A percentile compares a stretch with the other conserved stretches of the same genome.
These are phyloP conservation scores for Drosophila malerkotliana DNA, from an alignment of 1,140 invertebrate species.

Conservation along the genomic window DNA sequence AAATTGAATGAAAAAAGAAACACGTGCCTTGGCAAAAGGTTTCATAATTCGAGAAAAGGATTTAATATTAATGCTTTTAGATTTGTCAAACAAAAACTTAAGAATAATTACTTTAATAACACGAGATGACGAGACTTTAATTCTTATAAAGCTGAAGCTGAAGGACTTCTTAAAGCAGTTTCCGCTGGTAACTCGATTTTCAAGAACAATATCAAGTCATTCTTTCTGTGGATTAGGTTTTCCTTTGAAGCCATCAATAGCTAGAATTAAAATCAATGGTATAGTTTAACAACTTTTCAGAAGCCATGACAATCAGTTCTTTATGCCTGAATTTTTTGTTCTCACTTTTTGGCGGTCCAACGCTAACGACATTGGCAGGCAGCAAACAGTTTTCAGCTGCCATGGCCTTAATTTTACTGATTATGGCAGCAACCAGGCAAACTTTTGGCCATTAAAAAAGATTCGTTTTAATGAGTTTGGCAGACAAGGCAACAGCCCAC, in stretches of 20 bases:
- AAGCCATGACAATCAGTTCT: conserved; percentile 11
- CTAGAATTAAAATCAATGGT: conserved; percentile 14
- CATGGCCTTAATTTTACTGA: conserved; percentile 79
- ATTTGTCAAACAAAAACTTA: too few species aligned
- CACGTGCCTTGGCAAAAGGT: too few species aligned
- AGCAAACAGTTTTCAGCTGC: conserved; percentile 65
- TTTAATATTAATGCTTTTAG: too few species aligned
- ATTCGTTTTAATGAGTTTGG: conserved; percentile 81
- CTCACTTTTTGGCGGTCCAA: conserved; percentile 38
- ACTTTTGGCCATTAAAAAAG: conserved; percentile 80
- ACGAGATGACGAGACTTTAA: too few species aligned
- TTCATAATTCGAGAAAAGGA: not conserved
- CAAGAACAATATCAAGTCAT: not conserved
- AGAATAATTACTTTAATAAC: too few species aligned
- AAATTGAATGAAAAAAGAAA: not conserved
- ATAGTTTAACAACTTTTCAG: conserved; percentile 20
- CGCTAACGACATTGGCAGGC: conserved; percentile 74
- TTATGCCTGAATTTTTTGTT: conserved; percentile 35
- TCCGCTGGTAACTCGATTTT: not conserved
- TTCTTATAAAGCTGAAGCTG: not conserved
- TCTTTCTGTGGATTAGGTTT: not conserved
- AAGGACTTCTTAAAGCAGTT: not conserved
- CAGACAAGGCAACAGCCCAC: conserved; percentile 56
- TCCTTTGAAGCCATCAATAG: conserved; percentile 12
- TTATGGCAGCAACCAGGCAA: conserved; percentile 71